phyloP scores from a whole-genome alignment of 1,140 invertebrate species.

The Propsilocerus akamusi region DNA sequence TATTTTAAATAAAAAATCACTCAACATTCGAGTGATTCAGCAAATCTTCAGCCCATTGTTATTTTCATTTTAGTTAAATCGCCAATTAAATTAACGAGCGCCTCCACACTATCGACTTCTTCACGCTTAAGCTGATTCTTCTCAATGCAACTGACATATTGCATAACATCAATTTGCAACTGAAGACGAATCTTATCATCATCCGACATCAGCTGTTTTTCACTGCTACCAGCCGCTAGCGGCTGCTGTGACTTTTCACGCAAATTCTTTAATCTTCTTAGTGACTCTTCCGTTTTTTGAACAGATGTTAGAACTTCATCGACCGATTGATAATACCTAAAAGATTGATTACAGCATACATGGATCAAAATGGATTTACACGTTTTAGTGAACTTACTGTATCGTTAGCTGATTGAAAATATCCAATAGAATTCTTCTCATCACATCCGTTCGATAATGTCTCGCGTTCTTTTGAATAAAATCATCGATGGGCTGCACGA shows the following conservation, averaged over 20 bases:
- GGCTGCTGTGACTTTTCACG: constrained; percentile 39
- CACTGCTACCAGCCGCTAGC: constrained; percentile 25
- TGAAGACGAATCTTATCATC: constrained; percentile 89
- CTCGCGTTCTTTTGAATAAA: constrained; percentile 36
- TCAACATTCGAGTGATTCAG: not conserved
- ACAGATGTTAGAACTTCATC: constrained; percentile 79
- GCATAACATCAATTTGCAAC: constrained; percentile 65
- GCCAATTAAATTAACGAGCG: constrained; percentile 10
- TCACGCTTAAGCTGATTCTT: constrained; percentile 8
- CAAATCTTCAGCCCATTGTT: not conserved
- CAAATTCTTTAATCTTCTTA: constrained; percentile 72
- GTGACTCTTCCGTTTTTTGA: constrained; percentile 85
- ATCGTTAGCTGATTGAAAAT: constrained; percentile 43
- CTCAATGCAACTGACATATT: constrained; percentile 24
- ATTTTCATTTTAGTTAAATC: constrained; percentile 8
- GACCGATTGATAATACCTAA: constrained; percentile 62
- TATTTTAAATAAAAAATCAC: not conserved
- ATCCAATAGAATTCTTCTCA: constrained; percentile 30
- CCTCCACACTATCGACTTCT: constrained; percentile 9
- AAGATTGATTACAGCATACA: too few relatives aligned
- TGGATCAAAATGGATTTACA: constrained; percentile 7
- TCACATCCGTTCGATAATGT: constrained; percentile 30
- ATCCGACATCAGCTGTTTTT: constrained; percentile 37
- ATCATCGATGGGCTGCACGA: constrained; percentile 38
- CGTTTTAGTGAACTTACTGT: constrained; percentile 35